Percentiles rank a stretch among this genome's conserved stretches.
These are phyloP conservation scores for Trochalopteron elliotii DNA, from an alignment of 2,113 vertebrate species.

Conservation along the genomic window DNA sequence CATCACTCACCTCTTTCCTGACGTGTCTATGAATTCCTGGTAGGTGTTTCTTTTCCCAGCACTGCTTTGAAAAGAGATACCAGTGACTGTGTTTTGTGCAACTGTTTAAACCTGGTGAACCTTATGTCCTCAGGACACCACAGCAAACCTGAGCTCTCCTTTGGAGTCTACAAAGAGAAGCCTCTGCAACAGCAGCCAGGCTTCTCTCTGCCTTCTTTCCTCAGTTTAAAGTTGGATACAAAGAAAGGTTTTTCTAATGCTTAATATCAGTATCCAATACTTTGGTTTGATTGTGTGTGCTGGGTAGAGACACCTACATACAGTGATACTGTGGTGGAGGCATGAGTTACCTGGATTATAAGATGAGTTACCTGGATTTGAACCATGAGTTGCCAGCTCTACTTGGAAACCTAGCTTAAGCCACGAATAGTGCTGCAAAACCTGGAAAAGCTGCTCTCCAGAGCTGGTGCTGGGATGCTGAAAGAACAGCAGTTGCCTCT, in stretches of 20 bases:
- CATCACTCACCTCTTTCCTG: background rate
- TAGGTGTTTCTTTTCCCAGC: background rate
- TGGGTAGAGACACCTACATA: background rate
- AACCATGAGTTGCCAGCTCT: background rate
- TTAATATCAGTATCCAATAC: accelerated
- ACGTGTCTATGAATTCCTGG: background rate
- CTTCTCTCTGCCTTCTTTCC: background rate
- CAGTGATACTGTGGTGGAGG: too few species aligned
- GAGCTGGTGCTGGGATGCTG: background rate
- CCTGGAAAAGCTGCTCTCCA: background rate
- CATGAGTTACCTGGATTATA: background rate
- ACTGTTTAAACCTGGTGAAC: background rate
- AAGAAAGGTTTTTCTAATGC: background rate
- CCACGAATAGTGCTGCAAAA: background rate
- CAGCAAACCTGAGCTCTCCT: background rate
- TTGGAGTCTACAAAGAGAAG: background rate
- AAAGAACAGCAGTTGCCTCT: background rate
- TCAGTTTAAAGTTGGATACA: background rate
- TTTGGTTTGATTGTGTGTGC: background rate
- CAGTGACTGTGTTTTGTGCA: background rate
- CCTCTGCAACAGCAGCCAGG: background rate
- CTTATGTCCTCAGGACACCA: background rate
- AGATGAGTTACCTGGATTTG: too few species aligned
- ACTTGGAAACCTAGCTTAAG: background rate
- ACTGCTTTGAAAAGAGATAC: background rate